Evolutionary conservation across 2,113 vertebrate genomes (phyloP), one percentile per base, ranked within the genome.

Genomic region (Chelonoidis abingdonii): DNA sequence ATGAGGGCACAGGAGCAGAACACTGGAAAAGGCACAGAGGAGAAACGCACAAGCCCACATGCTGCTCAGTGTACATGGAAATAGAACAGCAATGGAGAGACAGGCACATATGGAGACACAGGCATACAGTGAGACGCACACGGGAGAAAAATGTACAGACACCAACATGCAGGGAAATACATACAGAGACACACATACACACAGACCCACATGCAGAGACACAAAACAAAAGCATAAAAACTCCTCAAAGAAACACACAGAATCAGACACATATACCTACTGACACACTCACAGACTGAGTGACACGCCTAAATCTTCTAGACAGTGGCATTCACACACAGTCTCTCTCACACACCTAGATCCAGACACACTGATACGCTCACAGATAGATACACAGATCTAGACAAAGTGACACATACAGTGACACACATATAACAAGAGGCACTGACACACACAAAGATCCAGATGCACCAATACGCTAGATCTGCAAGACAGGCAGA

Each of bases 1-100:
- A 56, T 97, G 88, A 93, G 91, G n/a, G 82, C 5, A 78, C 52
- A 96, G 94, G 89, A 98, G 98, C 95, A 98, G 97, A 97, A 96
- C 97, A 38, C 35, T 62, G 52, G 84, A 91, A 83, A 90, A 89
- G 56, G 85, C 84, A 94, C 76, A 83, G 81, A 76, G 53, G 65
- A 59, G 56, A 84, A 1, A 1, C 38, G 53, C 38, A 57, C 41
- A 93, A 78, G 82, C 92, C 92, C 96, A 91, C 95, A 83, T 97
- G 97, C 95, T 97, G 96, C 97, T 94, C 14, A 78, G 95, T 93
- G 97, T 96, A 52, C 86, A 90, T 88, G 93, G 97, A 89, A 78
- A 88, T 5, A 75, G 92, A 95, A 95, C 79, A 90, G 94, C 31
- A 10, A 87, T 54, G 83, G 94, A 85, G 89, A 82, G 75, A 86